These are phyloP conservation scores for Ichneumon xanthorius DNA, from an alignment of 2,888 invertebrate genomes.

Conservation along the genomic window DNA sequence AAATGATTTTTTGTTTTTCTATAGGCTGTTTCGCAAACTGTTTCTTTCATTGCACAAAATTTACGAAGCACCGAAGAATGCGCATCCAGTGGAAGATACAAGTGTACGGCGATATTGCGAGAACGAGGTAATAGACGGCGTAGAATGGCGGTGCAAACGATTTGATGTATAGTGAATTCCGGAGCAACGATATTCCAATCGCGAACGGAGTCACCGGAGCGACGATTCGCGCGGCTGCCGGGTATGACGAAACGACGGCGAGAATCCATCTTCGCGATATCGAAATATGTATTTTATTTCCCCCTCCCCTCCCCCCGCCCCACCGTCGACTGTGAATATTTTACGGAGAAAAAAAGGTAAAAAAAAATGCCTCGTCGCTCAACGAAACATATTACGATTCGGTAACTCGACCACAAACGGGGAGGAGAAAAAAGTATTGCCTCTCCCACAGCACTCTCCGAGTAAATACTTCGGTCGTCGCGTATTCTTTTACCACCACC, in stretches of 20 bases:
- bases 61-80: neutral
- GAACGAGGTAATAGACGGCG: neutral
- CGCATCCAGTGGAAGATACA: neutral
- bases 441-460: neutral
- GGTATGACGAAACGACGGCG: neutral
- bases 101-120: slow-evolving; percentile 15
- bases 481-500: slow-evolving; percentile 34
- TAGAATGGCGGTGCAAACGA: slow-evolving; percentile 26
- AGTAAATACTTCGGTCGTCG: slow-evolving; percentile 29
- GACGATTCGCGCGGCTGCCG: slow-evolving; percentile 7
- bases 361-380: slow-evolving; percentile 5
- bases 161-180: slow-evolving; percentile 51
- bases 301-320: neutral
- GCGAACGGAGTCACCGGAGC: slow-evolving; percentile 30
- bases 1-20: neutral
- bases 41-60: neutral
- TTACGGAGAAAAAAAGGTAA: neutral
- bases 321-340: slow-evolving; percentile 23
- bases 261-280: slow-evolving; percentile 19
- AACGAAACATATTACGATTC: slow-evolving; percentile 17
- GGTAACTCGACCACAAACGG: slow-evolving; percentile 10
- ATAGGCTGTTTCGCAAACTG: neutral
- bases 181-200: slow-evolving; percentile 52
- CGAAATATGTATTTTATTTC: slow-evolving; percentile 34
- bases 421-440: slow-evolving; percentile 10